A percentile compares a stretch with the other conserved stretches of the same genome.
Conservation (phyloP, 2,113 vertebrate genomes). For the Pavo muticus region DNA sequence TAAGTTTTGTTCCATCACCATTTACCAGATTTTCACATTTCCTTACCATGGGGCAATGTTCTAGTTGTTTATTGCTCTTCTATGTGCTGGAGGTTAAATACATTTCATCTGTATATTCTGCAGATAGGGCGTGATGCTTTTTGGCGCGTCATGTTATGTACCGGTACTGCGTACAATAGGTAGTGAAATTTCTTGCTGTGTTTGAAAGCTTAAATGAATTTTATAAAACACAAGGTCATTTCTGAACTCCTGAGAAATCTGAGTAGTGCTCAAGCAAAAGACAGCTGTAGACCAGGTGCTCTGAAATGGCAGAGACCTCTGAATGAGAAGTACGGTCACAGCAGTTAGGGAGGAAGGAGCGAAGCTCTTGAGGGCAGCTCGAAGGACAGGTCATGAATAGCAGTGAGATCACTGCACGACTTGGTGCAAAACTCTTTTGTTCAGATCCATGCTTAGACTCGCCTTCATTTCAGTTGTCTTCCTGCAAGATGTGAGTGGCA, state of each 20-base stretch:
- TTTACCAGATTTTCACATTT: background rate
- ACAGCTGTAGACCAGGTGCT: background rate
- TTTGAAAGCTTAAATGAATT: conserved; percentile 28
- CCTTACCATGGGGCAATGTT: background rate
- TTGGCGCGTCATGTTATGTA: background rate
- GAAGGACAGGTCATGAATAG: background rate
- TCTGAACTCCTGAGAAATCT: conserved; percentile 47
- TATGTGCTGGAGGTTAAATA: background rate
- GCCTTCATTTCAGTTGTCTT: background rate
- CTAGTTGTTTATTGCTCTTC: background rate
- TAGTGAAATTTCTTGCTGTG: background rate
- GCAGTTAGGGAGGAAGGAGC: background rate
- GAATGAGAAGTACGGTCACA: conserved; percentile 13
- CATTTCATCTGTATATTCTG: background rate
- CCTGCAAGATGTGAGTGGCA: background rate
- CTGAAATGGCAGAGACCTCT: conserved; percentile 21
- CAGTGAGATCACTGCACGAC: background rate
- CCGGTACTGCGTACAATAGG: background rate
- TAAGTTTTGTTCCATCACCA: background rate
- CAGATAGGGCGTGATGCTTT: background rate
- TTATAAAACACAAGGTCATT: conserved; percentile 6
- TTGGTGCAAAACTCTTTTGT: conserved; percentile 33
- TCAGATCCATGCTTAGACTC: background rate
- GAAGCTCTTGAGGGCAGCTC: background rate
- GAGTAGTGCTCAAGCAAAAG: conserved; percentile 9